phyloP scores from a whole-genome alignment of 2,888 invertebrate genomes.

The Galeruca laticollis region DNA sequence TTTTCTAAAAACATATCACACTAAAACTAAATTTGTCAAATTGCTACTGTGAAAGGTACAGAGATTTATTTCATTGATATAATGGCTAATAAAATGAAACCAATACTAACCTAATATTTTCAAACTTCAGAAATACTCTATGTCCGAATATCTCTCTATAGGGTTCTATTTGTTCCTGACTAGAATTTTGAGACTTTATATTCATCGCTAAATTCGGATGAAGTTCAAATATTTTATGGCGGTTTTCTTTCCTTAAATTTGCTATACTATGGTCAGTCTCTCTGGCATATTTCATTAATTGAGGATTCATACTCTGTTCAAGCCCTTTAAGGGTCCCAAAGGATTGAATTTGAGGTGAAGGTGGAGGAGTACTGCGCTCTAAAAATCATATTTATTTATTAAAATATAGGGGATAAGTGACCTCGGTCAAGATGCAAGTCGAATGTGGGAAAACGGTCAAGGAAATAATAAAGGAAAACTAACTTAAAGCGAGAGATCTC shows the following conservation, averaged over 20 bases:
- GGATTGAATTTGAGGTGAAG: constrained; percentile 73
- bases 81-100: neutral
- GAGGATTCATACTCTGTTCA: constrained; percentile 93
- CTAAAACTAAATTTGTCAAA: no score
- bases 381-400: constrained; percentile 34
- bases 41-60: constrained; percentile 52
- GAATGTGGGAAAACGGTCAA: no score
- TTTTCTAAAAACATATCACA: no score
- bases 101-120: constrained; percentile 74
- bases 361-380: constrained; percentile 70
- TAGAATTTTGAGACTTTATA: constrained; percentile 61
- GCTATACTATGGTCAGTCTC: constrained; percentile 92
- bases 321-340: constrained; percentile 89
- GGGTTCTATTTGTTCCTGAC: constrained; percentile 72
- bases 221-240: constrained; percentile 82
- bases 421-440: no score
- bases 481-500: no score
- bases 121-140: constrained; percentile 85
- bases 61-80: neutral
- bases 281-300: constrained; percentile 88
- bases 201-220: constrained; percentile 73
- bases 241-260: constrained; percentile 81
- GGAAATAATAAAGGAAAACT: no score
- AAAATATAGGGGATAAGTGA: no score
- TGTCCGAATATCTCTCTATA: constrained; percentile 91